Base-by-base conservation (phyloP, 2,797 vertebrate genomes). In the Chromobotia macracanthus region DNA sequence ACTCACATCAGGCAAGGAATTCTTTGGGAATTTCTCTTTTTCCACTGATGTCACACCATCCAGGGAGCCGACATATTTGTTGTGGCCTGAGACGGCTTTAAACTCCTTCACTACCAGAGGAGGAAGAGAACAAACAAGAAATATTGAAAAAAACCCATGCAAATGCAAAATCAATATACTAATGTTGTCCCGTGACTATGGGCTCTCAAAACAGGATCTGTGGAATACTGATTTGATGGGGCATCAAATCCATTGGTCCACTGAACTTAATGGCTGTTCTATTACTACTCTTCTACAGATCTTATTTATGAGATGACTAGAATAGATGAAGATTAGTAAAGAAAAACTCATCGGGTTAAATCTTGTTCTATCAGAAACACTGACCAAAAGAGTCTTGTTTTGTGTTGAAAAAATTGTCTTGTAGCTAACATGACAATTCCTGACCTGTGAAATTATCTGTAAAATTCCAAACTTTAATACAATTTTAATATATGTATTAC, bases 1-100 rank as follows among this genome's bases (percentile, higher is more conserved):
- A 94, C 93, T 92, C 87, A 95, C 94, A 87, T 94, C 92, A 41
- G 93, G 89, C 90, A 94, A 95, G 88, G 95, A 94, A 89, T 88
- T 89, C 89, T 94, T 95, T 41, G 92, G 89, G 80, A 95, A 91
- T 90, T 94, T 95, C 86, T 95, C 92, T 86, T 95, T 95, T 87
- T 95, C 90, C 82, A 95, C 87, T 0, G 91, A 92, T 78, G 87
- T 68, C 75, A 94, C 92, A 55, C 83, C 84, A 1, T 93, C 90
- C 87, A 95, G 87, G 3, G 89, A 90, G 50, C 90, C 92, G 46
- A 90, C 23, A 15, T 89, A 88, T 80, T 88, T 90, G 85, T 88
- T 92, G 70, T 88, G 88, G 53, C 86, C 94, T 0, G 84, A 67
- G 72, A 95, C 88, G 3, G 86, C 71, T 89, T 88, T 93, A 86